phyloP scores from a whole-genome alignment of 2,797 vertebrate species.

The Smutsia gigantea region DNA sequence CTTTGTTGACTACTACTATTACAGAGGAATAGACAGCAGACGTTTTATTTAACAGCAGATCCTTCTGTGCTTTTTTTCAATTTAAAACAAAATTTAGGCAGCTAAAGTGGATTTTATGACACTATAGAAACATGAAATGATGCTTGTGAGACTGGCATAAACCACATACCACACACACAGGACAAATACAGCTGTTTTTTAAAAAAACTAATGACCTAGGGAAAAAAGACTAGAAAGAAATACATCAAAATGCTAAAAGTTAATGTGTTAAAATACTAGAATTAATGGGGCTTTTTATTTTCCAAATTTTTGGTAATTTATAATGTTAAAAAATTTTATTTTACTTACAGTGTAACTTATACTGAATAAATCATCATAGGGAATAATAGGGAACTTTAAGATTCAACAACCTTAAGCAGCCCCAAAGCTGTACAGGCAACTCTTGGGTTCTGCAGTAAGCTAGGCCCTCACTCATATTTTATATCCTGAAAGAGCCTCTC shows the following conservation, averaged over 20 bases:
- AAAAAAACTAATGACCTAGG: neutral
- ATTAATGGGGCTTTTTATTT: neutral
- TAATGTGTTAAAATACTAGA: neutral
- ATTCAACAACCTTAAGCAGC: neutral
- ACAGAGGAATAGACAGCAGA: neutral
- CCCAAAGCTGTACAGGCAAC: neutral
- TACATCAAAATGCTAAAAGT: neutral
- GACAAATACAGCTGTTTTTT: neutral
- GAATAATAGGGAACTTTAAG: conserved; percentile 15
- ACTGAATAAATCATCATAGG: neutral
- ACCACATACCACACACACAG: neutral
- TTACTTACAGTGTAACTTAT: neutral
- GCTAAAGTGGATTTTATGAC: conserved; percentile 11
- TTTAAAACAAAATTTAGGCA: conserved; percentile 31
- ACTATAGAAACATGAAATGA: neutral
- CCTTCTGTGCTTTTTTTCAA: conserved; percentile 30
- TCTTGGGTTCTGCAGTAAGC: neutral
- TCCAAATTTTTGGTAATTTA: conserved; percentile 27
- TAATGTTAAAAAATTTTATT: conserved; percentile 34
- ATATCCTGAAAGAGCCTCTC: neutral
- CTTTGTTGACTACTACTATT: neutral
- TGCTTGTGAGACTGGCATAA: neutral
- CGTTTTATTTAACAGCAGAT: conserved; percentile 15
- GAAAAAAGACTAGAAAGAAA: neutral
- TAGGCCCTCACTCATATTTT: neutral